Percentiles rank a stretch among this genome's conserved stretches.
phyloP scores from a whole-genome alignment of 2,888 invertebrate species.

The Deroplatys truncata region DNA sequence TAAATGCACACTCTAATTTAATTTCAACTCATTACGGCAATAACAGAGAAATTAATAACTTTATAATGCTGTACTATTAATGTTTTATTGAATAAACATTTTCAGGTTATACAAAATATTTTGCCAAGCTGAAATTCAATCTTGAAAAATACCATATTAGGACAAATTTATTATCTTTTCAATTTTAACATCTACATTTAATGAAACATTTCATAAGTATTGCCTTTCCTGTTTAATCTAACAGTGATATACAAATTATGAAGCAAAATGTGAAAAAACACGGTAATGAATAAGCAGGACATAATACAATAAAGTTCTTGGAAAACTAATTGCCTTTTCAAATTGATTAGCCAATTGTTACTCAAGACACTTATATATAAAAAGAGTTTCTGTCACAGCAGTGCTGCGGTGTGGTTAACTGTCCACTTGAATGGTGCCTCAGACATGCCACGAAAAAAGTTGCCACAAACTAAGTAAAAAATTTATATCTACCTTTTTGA shows the following conservation, averaged over 20 bases:
- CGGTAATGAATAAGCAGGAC: not conserved
- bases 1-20: too few relatives aligned
- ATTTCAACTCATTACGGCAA: not conserved
- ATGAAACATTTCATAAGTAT: not conserved
- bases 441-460: not conserved
- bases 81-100: too few relatives aligned
- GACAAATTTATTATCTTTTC: not conserved
- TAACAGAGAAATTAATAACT: not conserved
- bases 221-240: not conserved
- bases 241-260: not conserved
- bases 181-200: not conserved
- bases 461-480: not conserved
- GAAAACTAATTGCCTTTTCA: not conserved
- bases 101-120: not conserved
- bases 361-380: too few relatives aligned
- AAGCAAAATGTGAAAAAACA: not conserved
- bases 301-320: not conserved
- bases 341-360: too few relatives aligned
- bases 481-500: not conserved
- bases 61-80: too few relatives aligned
- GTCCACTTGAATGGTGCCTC: not conserved
- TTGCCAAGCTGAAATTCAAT: not conserved
- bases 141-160: slow-evolving; percentile 4
- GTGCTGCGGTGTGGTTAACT: not conserved
- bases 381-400: not conserved